Conservation (phyloP, 2,888 invertebrate genomes). For the Platynereis dumerilii region DNA sequence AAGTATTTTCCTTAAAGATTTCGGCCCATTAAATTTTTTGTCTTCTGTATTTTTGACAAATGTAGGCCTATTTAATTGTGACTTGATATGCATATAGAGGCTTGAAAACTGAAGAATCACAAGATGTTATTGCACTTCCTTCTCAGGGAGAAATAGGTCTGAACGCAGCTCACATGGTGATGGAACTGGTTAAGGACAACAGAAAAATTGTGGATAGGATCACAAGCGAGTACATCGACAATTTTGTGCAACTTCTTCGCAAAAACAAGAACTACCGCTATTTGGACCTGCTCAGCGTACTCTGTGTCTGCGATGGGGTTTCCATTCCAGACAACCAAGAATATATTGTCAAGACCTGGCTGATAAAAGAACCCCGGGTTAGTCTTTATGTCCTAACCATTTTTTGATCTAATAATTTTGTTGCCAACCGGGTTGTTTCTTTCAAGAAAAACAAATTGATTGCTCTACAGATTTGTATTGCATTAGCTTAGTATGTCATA, state of each 20-base stretch:
- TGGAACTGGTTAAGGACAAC: constrained; percentile 61
- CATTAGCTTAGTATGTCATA: no score
- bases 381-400: no score
- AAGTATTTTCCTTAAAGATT: no score
- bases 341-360: constrained; percentile 55
- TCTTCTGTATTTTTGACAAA: no score
- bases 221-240: constrained; percentile 54
- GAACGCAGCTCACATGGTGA: constrained; percentile 61
- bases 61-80: no score
- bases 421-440: no score
- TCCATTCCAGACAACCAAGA: constrained; percentile 61
- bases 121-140: neutral
- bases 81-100: no score
- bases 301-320: constrained; percentile 62
- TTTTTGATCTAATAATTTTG: no score
- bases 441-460: no score
- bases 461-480: no score
- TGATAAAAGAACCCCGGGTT: constrained; percentile 31
- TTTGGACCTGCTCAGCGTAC: constrained; percentile 55
- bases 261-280: constrained; percentile 59
- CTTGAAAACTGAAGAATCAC: no score
- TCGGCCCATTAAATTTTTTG: no score
- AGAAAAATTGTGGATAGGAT: constrained; percentile 61
- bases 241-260: constrained; percentile 54
- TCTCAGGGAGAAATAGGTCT: constrained; percentile 55